Evolutionary conservation across 2,888 invertebrate genomes (phyloP).

Genomic region (Glaucopsyche alexis): DNA sequence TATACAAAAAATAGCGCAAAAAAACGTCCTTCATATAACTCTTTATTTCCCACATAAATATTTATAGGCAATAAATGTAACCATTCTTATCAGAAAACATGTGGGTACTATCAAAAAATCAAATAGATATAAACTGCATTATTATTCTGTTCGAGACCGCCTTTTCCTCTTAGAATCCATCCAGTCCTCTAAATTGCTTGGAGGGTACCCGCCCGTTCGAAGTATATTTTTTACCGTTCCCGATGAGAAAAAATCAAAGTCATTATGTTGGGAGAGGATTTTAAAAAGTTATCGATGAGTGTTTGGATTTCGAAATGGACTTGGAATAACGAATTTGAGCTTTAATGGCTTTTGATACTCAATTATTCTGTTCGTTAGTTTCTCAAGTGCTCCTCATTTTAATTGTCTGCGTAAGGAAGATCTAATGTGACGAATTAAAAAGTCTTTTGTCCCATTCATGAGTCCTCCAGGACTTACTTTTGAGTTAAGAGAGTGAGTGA

Average conservation of each 20-base stretch:
- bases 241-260: conserved; percentile 17
- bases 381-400: not conserved
- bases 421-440: no score
- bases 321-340: not conserved
- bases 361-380: conserved; percentile 9
- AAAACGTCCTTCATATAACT: conserved; percentile 1
- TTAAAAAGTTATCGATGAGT: conserved; percentile 23
- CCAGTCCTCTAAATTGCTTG: conserved; percentile 12
- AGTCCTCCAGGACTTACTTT: no score
- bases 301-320: conserved; percentile 14
- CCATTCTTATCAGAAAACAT: conserved; percentile 26
- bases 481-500: no score
- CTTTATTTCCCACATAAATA: conserved; percentile 24
- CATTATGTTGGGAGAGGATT: conserved; percentile 19
- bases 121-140: conserved; percentile 25
- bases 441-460: no score
- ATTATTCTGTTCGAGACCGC: conserved; percentile 24
- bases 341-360: conserved; percentile 17
- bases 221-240: conserved; percentile 22
- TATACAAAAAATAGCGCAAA: not conserved
- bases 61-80: conserved; percentile 23
- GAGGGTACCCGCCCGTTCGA: not conserved
- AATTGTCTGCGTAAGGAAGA: not conserved
- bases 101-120: conserved; percentile 28
- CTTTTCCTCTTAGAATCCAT: conserved; percentile 21